phyloP scores from a whole-genome alignment of 2,888 invertebrate species.

The Caenorhabditis sulstoni region DNA sequence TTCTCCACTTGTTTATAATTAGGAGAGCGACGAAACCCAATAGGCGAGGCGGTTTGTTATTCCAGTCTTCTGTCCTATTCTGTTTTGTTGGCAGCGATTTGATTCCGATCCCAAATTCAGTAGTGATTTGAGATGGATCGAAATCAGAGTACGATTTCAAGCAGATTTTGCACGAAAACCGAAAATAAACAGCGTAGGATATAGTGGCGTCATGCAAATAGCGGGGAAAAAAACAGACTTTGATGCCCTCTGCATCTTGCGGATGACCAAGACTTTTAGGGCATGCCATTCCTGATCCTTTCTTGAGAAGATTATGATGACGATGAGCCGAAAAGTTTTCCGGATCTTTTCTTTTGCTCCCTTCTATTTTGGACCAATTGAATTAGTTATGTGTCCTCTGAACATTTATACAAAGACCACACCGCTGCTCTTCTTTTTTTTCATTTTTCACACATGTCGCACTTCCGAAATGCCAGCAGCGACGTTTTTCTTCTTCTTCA shows the following conservation, averaged over 20 bases:
- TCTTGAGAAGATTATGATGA: background rate
- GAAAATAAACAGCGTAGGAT: background rate
- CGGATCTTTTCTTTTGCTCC: no score
- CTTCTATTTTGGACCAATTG: constrained; percentile 11
- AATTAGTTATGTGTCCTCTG: constrained; percentile 32
- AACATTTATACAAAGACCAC: constrained; percentile 8
- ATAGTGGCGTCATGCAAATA: constrained; percentile 19
- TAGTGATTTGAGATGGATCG: background rate
- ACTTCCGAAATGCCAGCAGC: constrained; percentile 35
- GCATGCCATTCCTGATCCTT: background rate
- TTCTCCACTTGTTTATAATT: background rate
- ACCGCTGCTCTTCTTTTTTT: constrained; percentile 1
- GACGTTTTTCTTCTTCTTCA: background rate
- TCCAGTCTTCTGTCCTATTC: background rate
- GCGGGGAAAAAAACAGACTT: no score
- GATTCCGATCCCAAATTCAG: no score
- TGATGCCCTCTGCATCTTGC: no score
- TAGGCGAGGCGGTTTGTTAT: background rate
- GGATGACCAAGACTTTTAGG: background rate
- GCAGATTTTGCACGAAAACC: background rate
- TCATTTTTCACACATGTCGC: constrained; percentile 38
- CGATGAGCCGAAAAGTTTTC: no score
- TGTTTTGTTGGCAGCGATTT: background rate
- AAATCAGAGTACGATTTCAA: constrained; percentile 8
- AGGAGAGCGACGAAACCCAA: constrained; percentile 3